Evolutionary conservation across 2,888 invertebrate species (phyloP), one percentile per base, ranked within the genome.

Genomic region (Agriopis aurantiaria): DNA sequence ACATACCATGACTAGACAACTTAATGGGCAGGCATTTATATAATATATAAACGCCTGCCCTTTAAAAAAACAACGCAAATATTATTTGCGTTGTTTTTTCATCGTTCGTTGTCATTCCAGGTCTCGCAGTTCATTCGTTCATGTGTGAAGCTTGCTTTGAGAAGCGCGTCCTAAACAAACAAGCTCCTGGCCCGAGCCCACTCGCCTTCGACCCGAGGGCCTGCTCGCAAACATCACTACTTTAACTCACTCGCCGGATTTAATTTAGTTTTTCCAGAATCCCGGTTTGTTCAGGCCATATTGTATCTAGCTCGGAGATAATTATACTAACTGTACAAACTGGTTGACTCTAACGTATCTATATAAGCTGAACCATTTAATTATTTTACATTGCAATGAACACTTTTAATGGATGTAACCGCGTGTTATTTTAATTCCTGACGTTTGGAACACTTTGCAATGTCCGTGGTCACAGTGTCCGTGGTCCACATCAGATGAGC

Each of bases 101-200:
- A 33, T 33, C 0, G 33, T 4, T 33, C 33, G 2, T 5, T 23
- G 23, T 23, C 52, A 43, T 45, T 53, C 11, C 40, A 53, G 10
- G 46, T 58, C 58, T 46, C 0, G 7, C 12, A 4, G 8, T 4
- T 4, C 1, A 33, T 33, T 58, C 8, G 46, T 48, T n/a, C n/a
- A 1, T 9, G 17, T 6, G 10, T 8, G 12, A 9, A 8, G 5
- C 40, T 40, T 5, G 40, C 40, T 11, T 49, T 40, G 49, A n/a
- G 10, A 46, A 41, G 40, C 59, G 53, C 23, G 59, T 23, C 65
- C 66, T 61, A 43, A 55, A 67, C 60, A 55, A 60, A 61, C 66
- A 60, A 49, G 41, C 41, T 40, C 48, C 41, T 43, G 8, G 49
- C 9, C 43, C 57, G n/a, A 6, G 12, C 12, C 43, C 46, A 12